phyloP scores from a whole-genome alignment of 2,888 invertebrate genomes.

The Argyresthia albistria region DNA sequence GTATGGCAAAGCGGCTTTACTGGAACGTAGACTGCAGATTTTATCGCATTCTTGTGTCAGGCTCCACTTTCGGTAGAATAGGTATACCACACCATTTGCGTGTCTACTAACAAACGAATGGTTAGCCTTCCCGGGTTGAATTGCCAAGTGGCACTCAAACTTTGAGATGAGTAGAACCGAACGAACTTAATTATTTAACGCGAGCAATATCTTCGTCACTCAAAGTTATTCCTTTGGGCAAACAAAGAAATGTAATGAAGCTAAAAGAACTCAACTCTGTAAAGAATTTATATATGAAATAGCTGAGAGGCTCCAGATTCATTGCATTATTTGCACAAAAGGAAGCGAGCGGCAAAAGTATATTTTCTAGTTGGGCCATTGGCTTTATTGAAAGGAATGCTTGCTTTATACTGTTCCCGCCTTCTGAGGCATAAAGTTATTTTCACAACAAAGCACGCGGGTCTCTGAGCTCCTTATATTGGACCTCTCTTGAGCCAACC shows the following conservation, averaged over 20 bases:
- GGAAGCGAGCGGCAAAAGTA: constrained; percentile 45
- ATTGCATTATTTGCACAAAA: constrained; percentile 53
- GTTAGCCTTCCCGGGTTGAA: too few species aligned
- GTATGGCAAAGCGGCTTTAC: constrained; percentile 25
- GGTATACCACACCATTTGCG: constrained; percentile 7
- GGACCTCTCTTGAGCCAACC: constrained; percentile 64
- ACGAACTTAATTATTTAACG: too few species aligned
- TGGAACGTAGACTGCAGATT: constrained; percentile 21
- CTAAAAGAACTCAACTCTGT: too few species aligned
- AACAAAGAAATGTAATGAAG: too few species aligned
- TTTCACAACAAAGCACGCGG: constrained; percentile 65
- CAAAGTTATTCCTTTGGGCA: neutral
- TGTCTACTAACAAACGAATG: neutral
- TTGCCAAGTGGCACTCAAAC: too few species aligned
- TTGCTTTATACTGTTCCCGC: constrained; percentile 52
- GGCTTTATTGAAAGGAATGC: constrained; percentile 59
- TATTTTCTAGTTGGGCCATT: constrained; percentile 50
- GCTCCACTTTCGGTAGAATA: constrained; percentile 13
- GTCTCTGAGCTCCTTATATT: constrained; percentile 64
- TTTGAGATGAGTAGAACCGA: too few species aligned
- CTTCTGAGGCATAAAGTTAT: constrained; percentile 65
- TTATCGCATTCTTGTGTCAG: constrained; percentile 32
- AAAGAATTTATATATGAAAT: neutral
- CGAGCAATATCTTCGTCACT: neutral
- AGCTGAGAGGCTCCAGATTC: constrained; percentile 23